Percentiles rank a stretch among this genome's conserved stretches.
Conservation (phyloP, 2,113 vertebrate genomes). For the Pteronura brasiliensis region DNA sequence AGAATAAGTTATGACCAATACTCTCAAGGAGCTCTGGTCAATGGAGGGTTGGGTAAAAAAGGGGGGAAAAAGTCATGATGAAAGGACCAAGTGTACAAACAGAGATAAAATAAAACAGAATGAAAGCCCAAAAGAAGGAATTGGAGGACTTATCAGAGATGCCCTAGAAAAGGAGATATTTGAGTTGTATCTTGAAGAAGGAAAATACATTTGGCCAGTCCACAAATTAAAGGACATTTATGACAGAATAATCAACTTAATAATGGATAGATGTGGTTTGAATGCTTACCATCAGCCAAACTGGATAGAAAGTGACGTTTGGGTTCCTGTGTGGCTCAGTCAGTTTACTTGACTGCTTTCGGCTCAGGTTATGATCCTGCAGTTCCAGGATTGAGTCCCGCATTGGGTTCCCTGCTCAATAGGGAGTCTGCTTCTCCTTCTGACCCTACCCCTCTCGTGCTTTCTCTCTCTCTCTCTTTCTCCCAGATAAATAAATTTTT, state of each 20-base stretch:
- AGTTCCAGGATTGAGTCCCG: no score
- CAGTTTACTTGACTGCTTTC: no score
- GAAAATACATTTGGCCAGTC: slow-evolving; percentile 6
- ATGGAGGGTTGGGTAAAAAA: neutral
- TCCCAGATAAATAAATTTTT: no score
- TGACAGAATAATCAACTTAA: neutral
- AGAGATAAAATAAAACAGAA: neutral
- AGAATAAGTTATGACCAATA: neutral
- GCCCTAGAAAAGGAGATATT: neutral
- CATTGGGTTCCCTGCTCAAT: no score
- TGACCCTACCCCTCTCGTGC: no score
- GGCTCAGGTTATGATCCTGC: no score
- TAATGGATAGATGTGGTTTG: neutral
- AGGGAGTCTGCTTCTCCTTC: no score
- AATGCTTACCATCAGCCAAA: neutral
- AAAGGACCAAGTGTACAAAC: neutral
- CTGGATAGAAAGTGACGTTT: neutral
- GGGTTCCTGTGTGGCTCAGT: no score
- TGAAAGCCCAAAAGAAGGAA: neutral
- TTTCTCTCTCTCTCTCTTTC: no score
- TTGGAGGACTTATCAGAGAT: neutral
- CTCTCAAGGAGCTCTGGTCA: neutral
- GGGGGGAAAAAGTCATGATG: neutral
- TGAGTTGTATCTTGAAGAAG: neutral
- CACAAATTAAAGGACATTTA: neutral